Evolutionary conservation across 2,113 vertebrate genomes (phyloP).

Genomic region (Pithys albifrons): DNA sequence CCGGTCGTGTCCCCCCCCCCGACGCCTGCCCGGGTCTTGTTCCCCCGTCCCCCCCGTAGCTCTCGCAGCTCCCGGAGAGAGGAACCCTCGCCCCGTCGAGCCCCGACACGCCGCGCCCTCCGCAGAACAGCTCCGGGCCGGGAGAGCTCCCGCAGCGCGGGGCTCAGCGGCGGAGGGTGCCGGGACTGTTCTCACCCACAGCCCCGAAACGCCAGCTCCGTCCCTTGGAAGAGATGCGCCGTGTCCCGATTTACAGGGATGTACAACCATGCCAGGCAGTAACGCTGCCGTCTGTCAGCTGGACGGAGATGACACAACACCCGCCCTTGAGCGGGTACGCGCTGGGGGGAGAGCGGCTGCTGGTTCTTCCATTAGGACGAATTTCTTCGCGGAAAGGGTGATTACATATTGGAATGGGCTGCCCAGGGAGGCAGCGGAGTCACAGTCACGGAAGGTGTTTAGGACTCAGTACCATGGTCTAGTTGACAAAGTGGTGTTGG

Average conservation of each 20-base stretch:
- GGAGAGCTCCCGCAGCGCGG: background rate
- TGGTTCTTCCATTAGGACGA: background rate
- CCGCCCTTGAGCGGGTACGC: rapidly evolving
- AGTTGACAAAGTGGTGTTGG: background rate
- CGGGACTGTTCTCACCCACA: background rate
- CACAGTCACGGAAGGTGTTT: background rate
- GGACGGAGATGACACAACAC: rapidly evolving
- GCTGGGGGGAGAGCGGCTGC: background rate
- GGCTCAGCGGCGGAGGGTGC: rapidly evolving
- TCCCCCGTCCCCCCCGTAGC: background rate
- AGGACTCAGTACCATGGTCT: background rate
- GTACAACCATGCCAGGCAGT: background rate
- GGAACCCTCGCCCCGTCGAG: background rate
- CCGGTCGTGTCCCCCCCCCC: no score
- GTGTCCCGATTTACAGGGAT: rapidly evolving
- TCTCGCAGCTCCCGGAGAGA: no score
- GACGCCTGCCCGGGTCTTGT: no score
- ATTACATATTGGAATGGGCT: rapidly evolving
- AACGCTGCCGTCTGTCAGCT: rapidly evolving
- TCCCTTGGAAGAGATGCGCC: rapidly evolving
- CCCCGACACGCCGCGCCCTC: no score
- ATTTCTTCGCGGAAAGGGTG: background rate
- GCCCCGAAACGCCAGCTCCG: background rate
- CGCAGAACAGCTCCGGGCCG: background rate
- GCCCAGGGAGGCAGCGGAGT: background rate